These are phyloP conservation scores for Genyomyrus donnyi DNA, from an alignment of 2,113 vertebrate genomes.

Conservation along the genomic window DNA sequence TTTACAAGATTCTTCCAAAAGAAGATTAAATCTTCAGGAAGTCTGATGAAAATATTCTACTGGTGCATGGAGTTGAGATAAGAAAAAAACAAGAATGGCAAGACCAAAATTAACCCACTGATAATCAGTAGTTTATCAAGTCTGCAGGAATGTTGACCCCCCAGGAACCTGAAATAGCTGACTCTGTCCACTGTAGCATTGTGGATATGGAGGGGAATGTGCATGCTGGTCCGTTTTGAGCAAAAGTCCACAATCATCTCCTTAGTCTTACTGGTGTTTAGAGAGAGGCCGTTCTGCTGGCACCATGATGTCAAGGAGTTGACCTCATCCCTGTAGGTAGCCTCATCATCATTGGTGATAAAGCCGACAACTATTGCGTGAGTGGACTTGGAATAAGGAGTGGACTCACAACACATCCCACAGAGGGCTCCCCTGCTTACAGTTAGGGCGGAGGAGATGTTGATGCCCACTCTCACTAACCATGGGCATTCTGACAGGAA, in stretches of 20 bases:
- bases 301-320: background rate
- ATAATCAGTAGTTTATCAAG: background rate
- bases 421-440: background rate
- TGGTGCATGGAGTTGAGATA: background rate
- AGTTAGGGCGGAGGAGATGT: background rate
- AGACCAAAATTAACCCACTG: background rate
- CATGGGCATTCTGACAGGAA: background rate
- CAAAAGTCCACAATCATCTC: background rate
- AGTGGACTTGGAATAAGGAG: background rate
- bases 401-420: background rate
- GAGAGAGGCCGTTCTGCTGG: background rate
- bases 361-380: background rate
- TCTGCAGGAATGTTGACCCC: background rate
- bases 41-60: background rate
- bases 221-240: background rate
- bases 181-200: background rate
- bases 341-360: background rate
- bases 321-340: background rate
- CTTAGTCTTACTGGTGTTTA: background rate
- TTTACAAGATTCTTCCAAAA: background rate
- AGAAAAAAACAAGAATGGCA: background rate
- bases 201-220: background rate
- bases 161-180: background rate
- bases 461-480: background rate
- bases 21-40: background rate